phyloP scores from a whole-genome alignment of 2,888 invertebrate genomes.

The Acholoe squamosa region DNA sequence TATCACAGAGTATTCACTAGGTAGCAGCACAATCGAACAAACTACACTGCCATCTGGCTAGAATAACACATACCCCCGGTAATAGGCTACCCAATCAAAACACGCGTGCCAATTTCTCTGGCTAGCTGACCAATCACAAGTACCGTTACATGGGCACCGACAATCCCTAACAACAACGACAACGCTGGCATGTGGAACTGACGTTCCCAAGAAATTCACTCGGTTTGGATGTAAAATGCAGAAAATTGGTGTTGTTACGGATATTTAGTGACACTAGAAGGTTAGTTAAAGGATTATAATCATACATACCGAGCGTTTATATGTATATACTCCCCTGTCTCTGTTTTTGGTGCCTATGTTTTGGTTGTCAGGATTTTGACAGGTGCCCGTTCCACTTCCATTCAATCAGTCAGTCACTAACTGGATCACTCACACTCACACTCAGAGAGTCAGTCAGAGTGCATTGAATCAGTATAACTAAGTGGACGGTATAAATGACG shows the following conservation, averaged over 20 bases:
- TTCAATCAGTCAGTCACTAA: neutral
- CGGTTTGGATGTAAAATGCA: constrained; percentile 53
- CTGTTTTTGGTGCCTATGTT: neutral
- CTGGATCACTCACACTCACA: no score
- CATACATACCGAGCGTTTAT: neutral
- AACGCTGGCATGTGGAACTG: neutral
- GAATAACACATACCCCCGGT: no score
- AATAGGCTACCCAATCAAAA: no score
- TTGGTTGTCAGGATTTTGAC: constrained; percentile 53
- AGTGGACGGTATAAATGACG: no score
- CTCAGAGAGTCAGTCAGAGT: no score
- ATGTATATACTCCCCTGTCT: neutral
- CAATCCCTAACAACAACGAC: constrained; percentile 61
- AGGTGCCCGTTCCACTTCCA: constrained; percentile 11
- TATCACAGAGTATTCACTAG: no score
- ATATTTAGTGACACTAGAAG: neutral
- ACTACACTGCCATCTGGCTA: no score
- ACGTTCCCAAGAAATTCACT: neutral
- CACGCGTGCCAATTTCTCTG: neutral
- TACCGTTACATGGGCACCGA: neutral
- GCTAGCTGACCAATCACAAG: neutral
- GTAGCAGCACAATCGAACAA: no score
- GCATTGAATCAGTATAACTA: no score
- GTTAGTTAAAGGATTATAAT: neutral
- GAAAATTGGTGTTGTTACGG: neutral